Evolutionary conservation across 2,113 vertebrate genomes (phyloP).

Genomic region (Colistium nudipinnis): DNA sequence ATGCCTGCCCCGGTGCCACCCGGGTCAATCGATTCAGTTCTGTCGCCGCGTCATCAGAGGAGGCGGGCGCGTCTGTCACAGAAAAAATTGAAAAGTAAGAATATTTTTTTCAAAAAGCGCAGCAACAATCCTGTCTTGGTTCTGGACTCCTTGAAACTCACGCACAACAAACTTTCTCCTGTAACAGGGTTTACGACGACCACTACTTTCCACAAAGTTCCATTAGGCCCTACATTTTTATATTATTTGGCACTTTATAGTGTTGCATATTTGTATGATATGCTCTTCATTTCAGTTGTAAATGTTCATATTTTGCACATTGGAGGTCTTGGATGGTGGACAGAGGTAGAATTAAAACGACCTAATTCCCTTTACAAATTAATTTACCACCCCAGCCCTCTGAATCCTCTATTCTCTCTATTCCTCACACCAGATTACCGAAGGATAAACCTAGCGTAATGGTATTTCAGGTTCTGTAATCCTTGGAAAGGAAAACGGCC

Average conservation of each 20-base stretch:
- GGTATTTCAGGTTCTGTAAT: conserved; percentile 29
- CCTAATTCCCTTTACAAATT: background rate
- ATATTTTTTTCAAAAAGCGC: conserved; percentile 23
- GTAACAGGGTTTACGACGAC: too few relatives aligned
- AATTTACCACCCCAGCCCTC: background rate
- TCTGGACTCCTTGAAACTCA: conserved; percentile 24
- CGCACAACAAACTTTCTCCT: conserved; percentile 33
- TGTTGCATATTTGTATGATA: too few relatives aligned
- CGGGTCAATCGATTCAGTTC: conserved; percentile 62
- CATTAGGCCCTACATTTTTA: too few relatives aligned
- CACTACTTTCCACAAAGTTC: too few relatives aligned
- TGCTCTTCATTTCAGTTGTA: too few relatives aligned
- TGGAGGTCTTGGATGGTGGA: too few relatives aligned
- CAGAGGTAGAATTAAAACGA: too few relatives aligned
- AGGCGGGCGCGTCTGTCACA: conserved; percentile 39
- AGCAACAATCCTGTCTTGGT: conserved; percentile 28
- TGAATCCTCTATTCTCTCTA: background rate
- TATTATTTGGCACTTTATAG: too few relatives aligned
- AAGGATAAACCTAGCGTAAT: conserved; percentile 34
- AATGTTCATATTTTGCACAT: background rate
- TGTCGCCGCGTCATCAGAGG: conserved; percentile 56
- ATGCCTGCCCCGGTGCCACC: conserved; percentile 33
- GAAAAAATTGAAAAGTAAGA: conserved; percentile 53
- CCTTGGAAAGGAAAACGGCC: conserved; percentile 1
- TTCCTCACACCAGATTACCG: conserved; percentile 15